phyloP scores from a whole-genome alignment of 1,140 invertebrate genomes.

The Acromyrmex heyeri region DNA sequence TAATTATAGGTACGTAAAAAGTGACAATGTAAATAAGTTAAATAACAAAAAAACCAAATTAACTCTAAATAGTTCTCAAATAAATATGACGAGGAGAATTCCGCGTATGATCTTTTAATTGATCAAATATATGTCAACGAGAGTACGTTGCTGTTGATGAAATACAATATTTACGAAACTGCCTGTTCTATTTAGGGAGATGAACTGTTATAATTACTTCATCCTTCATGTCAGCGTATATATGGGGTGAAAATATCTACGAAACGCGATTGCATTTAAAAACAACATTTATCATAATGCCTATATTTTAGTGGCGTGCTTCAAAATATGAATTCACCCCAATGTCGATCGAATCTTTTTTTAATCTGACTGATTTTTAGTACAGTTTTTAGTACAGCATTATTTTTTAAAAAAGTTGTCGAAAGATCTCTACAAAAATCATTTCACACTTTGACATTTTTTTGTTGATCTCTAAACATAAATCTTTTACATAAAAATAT shows the following conservation, averaged over 20 bases:
- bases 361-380: neutral
- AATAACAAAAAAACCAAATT: neutral
- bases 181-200: slow-evolving; percentile 68
- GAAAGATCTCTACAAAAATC: no score
- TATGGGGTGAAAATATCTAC: slow-evolving; percentile 5
- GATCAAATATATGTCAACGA: neutral
- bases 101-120: neutral
- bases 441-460: no score
- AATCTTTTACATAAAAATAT: no score
- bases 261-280: neutral
- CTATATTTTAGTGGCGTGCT: neutral
- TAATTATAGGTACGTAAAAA: neutral
- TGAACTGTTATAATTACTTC: slow-evolving; percentile 67
- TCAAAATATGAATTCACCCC: neutral
- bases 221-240: slow-evolving; percentile 9
- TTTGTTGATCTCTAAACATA: no score
- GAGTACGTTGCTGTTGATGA: slow-evolving; percentile 31
- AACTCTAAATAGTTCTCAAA: neutral
- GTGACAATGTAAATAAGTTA: neutral
- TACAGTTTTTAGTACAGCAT: neutral
- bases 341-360: neutral
- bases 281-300: slow-evolving; percentile 21
- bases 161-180: slow-evolving; percentile 63
- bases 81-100: neutral
- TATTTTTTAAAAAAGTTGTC: no score